Conservation (phyloP, 2,113 vertebrate species). For the Dolichotis patagonum region DNA sequence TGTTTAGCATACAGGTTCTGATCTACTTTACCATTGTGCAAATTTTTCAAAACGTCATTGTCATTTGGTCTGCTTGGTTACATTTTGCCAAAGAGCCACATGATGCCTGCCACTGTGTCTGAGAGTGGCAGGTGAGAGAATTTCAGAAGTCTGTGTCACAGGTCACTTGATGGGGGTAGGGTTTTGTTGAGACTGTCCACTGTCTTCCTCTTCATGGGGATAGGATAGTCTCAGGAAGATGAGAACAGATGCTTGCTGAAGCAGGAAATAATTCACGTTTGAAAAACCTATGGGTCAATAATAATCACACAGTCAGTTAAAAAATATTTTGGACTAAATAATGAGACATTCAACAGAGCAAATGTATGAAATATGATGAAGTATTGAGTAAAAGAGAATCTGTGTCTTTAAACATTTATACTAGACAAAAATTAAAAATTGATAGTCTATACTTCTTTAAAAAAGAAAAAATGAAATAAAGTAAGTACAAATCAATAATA, state of each 20-base stretch:
- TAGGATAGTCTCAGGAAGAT: background rate
- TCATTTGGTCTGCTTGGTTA: background rate
- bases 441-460: background rate
- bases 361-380: background rate
- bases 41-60: background rate
- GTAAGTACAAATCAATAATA: background rate
- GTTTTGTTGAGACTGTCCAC: background rate
- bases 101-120: background rate
- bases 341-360: background rate
- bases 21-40: background rate
- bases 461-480: background rate
- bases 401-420: background rate
- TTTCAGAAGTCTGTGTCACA: background rate
- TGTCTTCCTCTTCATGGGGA: background rate
- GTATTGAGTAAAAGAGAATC: background rate
- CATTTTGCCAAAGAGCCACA: too few relatives aligned
- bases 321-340: background rate
- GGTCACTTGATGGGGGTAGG: background rate
- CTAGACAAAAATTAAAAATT: background rate
- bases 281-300: background rate
- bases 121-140: background rate
- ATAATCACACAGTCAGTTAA: background rate
- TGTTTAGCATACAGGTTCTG: background rate
- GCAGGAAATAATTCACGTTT: background rate
- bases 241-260: background rate